These are phyloP conservation scores for Corythoichthys haematopterus DNA, from an alignment of 2,113 vertebrate species.

Conservation along the genomic window DNA sequence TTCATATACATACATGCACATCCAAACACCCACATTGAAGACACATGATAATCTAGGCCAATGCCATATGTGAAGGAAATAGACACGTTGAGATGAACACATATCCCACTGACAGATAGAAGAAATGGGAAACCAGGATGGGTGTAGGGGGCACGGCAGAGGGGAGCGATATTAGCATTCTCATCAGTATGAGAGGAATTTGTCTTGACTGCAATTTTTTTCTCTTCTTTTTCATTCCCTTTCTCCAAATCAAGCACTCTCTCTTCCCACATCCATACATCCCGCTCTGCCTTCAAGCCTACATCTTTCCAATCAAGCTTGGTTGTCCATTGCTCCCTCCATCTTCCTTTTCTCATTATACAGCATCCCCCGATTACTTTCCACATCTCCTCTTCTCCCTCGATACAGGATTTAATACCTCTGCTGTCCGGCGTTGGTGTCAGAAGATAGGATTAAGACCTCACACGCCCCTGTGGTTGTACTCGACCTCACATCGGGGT, in stretches of 20 bases:
- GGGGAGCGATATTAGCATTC: conserved; percentile 67
- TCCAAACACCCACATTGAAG: conserved; percentile 19
- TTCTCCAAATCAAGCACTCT: conserved; percentile 50
- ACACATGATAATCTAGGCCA: conserved; percentile 39
- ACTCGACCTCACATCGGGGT: conserved; percentile 41
- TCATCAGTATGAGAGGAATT: conserved; percentile 69
- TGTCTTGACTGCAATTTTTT: conserved; percentile 57
- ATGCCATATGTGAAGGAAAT: conserved; percentile 41
- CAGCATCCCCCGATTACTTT: conserved; percentile 19
- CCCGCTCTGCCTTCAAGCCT: conserved; percentile 29
- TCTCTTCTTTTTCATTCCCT: conserved; percentile 30
- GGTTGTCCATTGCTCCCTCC: conserved; percentile 25
- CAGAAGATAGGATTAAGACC: conserved; percentile 38
- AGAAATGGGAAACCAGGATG: conserved; percentile 38
- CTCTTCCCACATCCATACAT: conserved; percentile 28
- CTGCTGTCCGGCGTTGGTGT: conserved; percentile 40
- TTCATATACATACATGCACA: conserved; percentile 30
- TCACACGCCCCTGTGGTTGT: conserved; percentile 13
- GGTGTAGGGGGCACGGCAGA: conserved; percentile 35
- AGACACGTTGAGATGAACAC: conserved; percentile 65
- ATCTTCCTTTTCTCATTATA: conserved; percentile 31
- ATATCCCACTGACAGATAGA: conserved; percentile 60
- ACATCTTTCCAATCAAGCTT: conserved; percentile 47
- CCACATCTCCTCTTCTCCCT: conserved; percentile 16
- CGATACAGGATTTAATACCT: conserved; percentile 43